Evolutionary conservation across 1,140 invertebrate genomes (phyloP).

Genomic region (Sinella curviseta): DNA sequence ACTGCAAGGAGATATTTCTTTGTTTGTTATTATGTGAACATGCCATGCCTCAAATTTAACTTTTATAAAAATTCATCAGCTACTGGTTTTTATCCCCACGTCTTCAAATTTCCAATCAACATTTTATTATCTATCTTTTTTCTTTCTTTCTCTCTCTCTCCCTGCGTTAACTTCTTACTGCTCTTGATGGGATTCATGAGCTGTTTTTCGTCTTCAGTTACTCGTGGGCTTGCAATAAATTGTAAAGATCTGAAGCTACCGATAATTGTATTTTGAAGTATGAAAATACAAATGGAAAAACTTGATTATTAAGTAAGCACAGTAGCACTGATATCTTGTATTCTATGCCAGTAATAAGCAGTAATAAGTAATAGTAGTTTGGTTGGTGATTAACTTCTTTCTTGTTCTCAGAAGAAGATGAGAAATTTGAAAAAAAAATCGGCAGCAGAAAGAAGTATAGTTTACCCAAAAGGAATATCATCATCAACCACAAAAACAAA

Average conservation of each 20-base stretch:
- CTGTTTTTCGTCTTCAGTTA: neutral
- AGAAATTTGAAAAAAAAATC: too few relatives aligned
- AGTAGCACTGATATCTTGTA: too few relatives aligned
- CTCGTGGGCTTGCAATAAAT: neutral
- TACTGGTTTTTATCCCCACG: constrained; percentile 17
- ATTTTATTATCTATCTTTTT: constrained; percentile 7
- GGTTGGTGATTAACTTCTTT: too few relatives aligned
- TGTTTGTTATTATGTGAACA: neutral
- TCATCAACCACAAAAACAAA: too few relatives aligned
- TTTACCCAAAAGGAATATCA: too few relatives aligned
- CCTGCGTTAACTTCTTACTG: too few relatives aligned
- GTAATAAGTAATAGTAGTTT: too few relatives aligned
- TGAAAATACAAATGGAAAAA: constrained; percentile 7
- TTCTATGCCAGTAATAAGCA: too few relatives aligned
- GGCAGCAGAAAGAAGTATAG: too few relatives aligned
- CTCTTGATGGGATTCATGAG: neutral
- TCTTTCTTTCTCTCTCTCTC: too few relatives aligned
- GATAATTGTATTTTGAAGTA: neutral
- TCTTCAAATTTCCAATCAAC: constrained; percentile 12
- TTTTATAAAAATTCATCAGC: constrained; percentile 19
- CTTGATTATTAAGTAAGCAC: constrained; percentile 13
- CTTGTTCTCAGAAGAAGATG: too few relatives aligned
- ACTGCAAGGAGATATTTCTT: too few relatives aligned
- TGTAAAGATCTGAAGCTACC: constrained; percentile 2
- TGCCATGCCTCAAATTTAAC: constrained; percentile 8